Base-by-base conservation (phyloP, 30 jellyfish, hydroid and myxozoan species). In the Aurelia aurita region DNA sequence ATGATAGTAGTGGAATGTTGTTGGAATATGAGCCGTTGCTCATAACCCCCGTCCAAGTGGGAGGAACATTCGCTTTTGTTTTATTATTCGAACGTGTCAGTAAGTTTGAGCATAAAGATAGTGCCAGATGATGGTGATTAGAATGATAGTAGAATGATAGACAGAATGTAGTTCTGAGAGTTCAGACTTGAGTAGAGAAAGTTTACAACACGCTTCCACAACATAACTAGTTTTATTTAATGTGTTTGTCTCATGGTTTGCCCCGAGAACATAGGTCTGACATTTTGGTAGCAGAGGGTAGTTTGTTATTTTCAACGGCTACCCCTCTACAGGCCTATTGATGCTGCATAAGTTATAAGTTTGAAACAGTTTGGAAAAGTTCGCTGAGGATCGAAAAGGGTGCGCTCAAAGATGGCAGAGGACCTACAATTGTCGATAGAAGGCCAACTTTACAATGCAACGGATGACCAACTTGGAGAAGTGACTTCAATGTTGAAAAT, bases 251-350 rank as follows among this genome's bases (percentile, higher is more conserved):
- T 66, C 2, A 25, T 66, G 45, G 1, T 27, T 35, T 21, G 19
- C 78, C 20, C 25, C 25, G 9, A 16, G 4, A 3, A 11, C 45
- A 25, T 13, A 18, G 82, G 43, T 22, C 66, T 70, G 67, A 43
- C 82, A 70, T 12, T 79, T 79, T 79, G 90, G 90, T 62, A 79
- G 90, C 90, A 79, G 90, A 79, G 90, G 82, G 90, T 79, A 66
- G 90, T 79, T 79, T 35, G 21, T 12, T 34, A 22, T 20, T 78
- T 59, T 11, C n/a, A 16, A 39, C 31, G 43, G 80, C 49, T 16
- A 31, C 72, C 73, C 27, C 35, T 31, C 19, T 53, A 12, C 28
- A 28, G 54, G 44, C 74, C 46, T 23, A 58, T 4, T 2, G 72
- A 61, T 21, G 23, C 14, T 51, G 20, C 11, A 39, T 16, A 51